Evolutionary conservation across 1,140 invertebrate genomes (phyloP), one percentile per base, ranked within the genome.

Genomic region (Branchinecta lindahli): DNA sequence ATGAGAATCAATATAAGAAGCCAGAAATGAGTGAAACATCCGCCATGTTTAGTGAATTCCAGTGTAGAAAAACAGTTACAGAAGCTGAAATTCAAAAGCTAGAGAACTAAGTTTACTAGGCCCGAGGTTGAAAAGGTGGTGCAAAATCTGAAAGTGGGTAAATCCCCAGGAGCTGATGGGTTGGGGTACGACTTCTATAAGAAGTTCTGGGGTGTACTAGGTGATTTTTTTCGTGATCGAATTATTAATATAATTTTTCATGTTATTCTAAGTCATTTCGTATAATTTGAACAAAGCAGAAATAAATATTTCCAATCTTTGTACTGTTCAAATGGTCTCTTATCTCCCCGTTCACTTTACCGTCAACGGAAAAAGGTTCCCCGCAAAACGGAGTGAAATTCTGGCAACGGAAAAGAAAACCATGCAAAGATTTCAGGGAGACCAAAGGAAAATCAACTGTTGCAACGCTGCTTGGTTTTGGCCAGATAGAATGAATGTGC

Each of bases 131-230:
- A 52, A n/a, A 52, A 52, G 47, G n/a, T n/a, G 9, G n/a, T 52
- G n/a, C 9, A 52, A 52, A 52, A 9, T n/a, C 47, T 52, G 9
- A 52, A 52, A 52, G 47, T 9, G 47, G 47, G 47, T 9, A 52
- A 52, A n/a, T 9, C 47, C 47, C 47, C 47, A 9, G 47, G 47
- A 9, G n/a, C n/a, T 52, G 47, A 52, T n/a, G 47, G 47, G 47
- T n/a, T 52, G 47, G 47, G 47, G n/a, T 52, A 52, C n/a, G 47
- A 52, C 9, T 52, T 52, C n/a, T 52, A 52, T 52, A 52, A 52
- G n/a, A 52, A 52, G 9, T 52, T 52, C n/a, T 52, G 47, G 47
- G n/a, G n/a, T 9, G 47, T 9, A n/a, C 47, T 52, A 52, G n/a
- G 47, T 9, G 47, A 52, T n/a, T n/a, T 52, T 9, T 52, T 52